Evolutionary conservation across 2,797 vertebrate genomes (phyloP), one percentile per base, ranked within the genome.

Genomic region (Oreonectes daqikongensis): DNA sequence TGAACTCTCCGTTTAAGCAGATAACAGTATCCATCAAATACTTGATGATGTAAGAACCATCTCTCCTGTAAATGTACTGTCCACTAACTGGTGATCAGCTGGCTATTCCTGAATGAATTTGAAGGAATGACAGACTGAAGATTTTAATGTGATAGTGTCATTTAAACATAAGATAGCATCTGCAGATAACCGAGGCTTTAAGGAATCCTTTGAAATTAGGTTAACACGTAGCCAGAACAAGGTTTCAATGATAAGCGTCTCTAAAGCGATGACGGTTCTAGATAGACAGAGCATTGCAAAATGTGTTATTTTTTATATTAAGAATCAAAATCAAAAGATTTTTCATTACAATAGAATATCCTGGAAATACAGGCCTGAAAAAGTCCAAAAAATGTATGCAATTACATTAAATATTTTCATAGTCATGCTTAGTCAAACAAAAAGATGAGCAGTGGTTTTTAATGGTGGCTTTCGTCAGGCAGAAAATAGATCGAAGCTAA

Each of bases 61-160:
- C 40, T 20, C 5, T 20, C n/a, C 42, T 55, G 53, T 26, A 24
- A 24, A 72, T 50, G 32, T 61, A 59, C 57, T 35, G 6, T 50
- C 3, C 42, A 35, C n/a, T 61, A 46, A 63, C 48, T 50, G 26
- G 70, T 61, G 30, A 63, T 63, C 28, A 50, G 53, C 53, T 55
- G 53, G 9, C 7, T 26, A 26, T 15, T 55, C 28, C 46, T 63
- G n/a, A 72, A 28, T 30, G 24, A 26, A 24, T 12, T 22, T 7
- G 3, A 15, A 53, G 17, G 22, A 32, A 12, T 22, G 22, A 69
- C 20, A 55, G 2, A 28, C 52, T 1, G 4, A 40, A 14, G 6
- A 44, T 42, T 12, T 24, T 2, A 0, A 7, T 1, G 10, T 12
- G 24, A 69, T 26, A 12, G 52, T 26, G 22, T 55, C 52, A 55